These are phyloP conservation scores for Phyllotis vaccarum DNA, from an alignment of 2,797 vertebrate genomes.

Conservation along the genomic window DNA sequence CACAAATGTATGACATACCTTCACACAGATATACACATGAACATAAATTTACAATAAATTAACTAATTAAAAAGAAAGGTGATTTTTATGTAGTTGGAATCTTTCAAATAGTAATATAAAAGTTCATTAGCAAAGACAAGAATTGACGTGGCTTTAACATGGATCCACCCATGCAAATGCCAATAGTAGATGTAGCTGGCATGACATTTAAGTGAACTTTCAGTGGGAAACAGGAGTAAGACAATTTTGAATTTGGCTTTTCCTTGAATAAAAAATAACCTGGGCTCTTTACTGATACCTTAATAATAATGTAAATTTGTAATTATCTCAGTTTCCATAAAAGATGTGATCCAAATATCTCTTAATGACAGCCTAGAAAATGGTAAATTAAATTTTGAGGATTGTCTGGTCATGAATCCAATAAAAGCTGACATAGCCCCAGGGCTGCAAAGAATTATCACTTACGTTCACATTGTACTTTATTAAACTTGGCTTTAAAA, in stretches of 20 bases:
- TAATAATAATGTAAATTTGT: conserved; percentile 11
- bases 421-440: background rate
- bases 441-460: background rate
- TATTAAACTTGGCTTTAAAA: background rate
- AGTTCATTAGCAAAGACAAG: background rate
- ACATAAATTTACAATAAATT: background rate
- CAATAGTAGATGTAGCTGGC: background rate
- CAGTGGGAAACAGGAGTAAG: background rate
- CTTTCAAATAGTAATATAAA: background rate
- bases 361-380: conserved; percentile 23
- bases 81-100: background rate
- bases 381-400: background rate
- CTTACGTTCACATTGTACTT: background rate
- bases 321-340: background rate
- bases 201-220: conserved; percentile 22
- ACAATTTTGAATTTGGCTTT: conserved; percentile 33
- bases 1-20: background rate
- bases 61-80: background rate
- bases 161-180: background rate
- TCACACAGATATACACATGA: background rate
- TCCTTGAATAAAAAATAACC: background rate
- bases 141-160: background rate
- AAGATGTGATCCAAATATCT: background rate
- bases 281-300: background rate
- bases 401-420: background rate